phyloP scores from a whole-genome alignment of 2,888 invertebrate genomes.

The Acanthosepion pharaonis region DNA sequence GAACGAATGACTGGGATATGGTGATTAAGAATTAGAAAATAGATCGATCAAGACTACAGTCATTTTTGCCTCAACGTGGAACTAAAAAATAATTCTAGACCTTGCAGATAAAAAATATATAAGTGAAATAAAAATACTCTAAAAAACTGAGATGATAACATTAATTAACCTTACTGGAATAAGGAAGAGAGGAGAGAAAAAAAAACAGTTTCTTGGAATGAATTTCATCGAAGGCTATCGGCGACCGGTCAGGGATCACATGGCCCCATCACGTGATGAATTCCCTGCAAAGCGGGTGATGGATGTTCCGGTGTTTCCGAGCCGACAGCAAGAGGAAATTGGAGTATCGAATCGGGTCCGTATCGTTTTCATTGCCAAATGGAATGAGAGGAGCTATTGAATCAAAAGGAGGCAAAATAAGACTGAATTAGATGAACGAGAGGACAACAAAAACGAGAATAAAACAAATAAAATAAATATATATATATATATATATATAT shows the following conservation, averaged over 20 bases:
- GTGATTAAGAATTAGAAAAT: constrained; percentile 12
- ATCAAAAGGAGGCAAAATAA: neutral
- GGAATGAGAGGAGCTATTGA: neutral
- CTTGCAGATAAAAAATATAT: neutral
- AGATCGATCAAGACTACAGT: constrained; percentile 23
- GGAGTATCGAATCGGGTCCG: neutral
- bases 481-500: too few species aligned
- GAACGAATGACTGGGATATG: neutral
- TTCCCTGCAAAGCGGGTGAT: constrained; percentile 13
- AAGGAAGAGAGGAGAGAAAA: neutral
- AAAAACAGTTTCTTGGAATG: constrained; percentile 9
- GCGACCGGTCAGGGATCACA: neutral
- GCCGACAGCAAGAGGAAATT: constrained; percentile 33
- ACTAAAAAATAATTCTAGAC: neutral
- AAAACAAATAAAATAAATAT: too few species aligned
- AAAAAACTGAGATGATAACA: constrained; percentile 33
- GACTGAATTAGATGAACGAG: neutral
- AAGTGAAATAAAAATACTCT: neutral
- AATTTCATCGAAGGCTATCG: constrained; percentile 13
- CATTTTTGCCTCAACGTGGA: neutral
- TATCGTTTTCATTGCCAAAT: constrained; percentile 23
- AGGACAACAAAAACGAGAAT: too few species aligned
- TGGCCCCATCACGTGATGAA: constrained; percentile 33
- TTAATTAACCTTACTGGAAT: constrained; percentile 33
- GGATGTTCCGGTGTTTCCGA: neutral